These are phyloP conservation scores for Bugula neritina DNA, from an alignment of 2,888 invertebrate species.

Conservation along the genomic window DNA sequence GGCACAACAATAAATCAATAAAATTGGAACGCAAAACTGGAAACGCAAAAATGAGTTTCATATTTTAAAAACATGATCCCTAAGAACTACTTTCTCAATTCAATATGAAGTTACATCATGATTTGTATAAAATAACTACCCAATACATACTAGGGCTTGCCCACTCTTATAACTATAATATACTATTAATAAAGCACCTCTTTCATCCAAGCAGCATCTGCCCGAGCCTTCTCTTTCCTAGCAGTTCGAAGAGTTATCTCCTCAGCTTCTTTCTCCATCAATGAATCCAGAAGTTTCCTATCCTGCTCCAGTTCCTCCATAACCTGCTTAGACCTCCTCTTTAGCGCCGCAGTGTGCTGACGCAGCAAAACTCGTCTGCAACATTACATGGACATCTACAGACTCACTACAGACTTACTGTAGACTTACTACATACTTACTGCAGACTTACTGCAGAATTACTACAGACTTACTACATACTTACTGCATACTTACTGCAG, in stretches of 20 bases:
- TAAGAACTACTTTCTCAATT: too few relatives aligned
- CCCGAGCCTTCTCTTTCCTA: conserved; percentile 43
- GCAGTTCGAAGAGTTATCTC: conserved; percentile 41
- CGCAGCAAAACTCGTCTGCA: conserved; percentile 47
- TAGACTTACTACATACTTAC: not conserved
- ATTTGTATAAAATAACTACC: too few relatives aligned
- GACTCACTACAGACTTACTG: not conserved
- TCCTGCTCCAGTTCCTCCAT: conserved; percentile 51
- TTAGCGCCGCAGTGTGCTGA: conserved; percentile 51
- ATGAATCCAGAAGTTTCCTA: conserved; percentile 40
- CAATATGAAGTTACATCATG: too few relatives aligned
- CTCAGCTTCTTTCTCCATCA: conserved; percentile 44
- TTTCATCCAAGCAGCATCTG: conserved; percentile 53
- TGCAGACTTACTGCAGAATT: too few relatives aligned
- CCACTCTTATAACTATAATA: not conserved
- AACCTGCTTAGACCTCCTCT: conserved; percentile 46
- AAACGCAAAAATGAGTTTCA: too few relatives aligned
- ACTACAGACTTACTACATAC: too few relatives aligned
- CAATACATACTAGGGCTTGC: too few relatives aligned
- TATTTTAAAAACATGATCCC: too few relatives aligned
- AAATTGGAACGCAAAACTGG: too few relatives aligned
- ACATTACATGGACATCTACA: too few relatives aligned
- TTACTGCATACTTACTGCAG: too few relatives aligned
- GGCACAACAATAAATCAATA: too few relatives aligned
- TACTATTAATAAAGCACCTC: conserved; percentile 35